These are phyloP conservation scores for Lasioglossum villosulum DNA, from an alignment of 2,888 invertebrate genomes.

Conservation along the genomic window DNA sequence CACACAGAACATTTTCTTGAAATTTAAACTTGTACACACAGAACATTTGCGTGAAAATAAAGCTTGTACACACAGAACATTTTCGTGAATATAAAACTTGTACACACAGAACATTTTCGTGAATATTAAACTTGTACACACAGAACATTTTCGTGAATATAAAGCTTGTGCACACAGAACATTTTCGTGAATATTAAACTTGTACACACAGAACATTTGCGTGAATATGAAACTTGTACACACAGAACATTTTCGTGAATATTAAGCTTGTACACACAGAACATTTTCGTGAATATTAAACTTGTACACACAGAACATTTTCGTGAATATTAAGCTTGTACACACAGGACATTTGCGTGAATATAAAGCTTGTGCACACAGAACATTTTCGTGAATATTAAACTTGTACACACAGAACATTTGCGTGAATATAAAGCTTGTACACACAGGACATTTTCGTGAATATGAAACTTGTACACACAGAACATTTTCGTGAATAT, in stretches of 20 bases:
- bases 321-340: too few relatives aligned
- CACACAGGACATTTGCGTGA: too few relatives aligned
- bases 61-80: not conserved
- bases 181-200: too few relatives aligned
- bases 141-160: too few relatives aligned
- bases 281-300: too few relatives aligned
- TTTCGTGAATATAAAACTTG: too few relatives aligned
- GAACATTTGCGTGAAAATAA: too few relatives aligned
- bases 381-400: not conserved
- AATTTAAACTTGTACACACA: not conserved
- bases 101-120: too few relatives aligned
- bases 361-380: too few relatives aligned
- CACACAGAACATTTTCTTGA: too few relatives aligned
- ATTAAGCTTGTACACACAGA: not conserved
- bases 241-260: too few relatives aligned
- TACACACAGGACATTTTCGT: not conserved
- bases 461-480: not conserved
- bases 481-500: not conserved
- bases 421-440: not conserved
- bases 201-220: not conserved
- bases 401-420: not conserved
- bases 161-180: not conserved
- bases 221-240: not conserved
- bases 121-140: not conserved
- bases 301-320: not conserved